Base-by-base conservation (phyloP, 2,113 vertebrate species). In the Hoplias malabaricus region DNA sequence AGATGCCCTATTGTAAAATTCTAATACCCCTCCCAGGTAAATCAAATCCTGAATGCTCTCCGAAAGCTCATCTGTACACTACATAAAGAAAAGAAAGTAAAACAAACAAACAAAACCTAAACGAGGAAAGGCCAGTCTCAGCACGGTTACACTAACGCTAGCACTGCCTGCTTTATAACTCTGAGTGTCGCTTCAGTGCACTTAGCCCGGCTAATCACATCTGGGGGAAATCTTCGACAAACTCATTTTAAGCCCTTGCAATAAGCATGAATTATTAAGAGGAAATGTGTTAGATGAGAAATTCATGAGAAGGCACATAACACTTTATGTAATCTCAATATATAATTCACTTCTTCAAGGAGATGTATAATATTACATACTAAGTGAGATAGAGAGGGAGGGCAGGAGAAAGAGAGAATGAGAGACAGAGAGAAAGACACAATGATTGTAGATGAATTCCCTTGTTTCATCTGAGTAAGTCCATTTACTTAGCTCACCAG, bases 231-330 rank as follows among this genome's bases (percentile, higher is more conserved):
- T 31, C 73, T 62, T 74, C 57, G 61, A 81, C 68, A 65, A 79
- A 78, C 59, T 81, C 56, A 66, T 73, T 74, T 69, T 67, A 29
- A 53, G 65, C 62, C 57, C 46, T 31, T 1, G 70, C 77, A 66
- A 84, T 76, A 80, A 78, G 75, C 77, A 85, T 85, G 68, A 83
- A 85, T 83, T 82, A 85, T 85, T 83, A 63, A 83, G 53, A 75
- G 36, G 73, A 70, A 85, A 85, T 70, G 77, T 83, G 80, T 80
- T 80, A 61, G 70, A 83, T 82, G 75, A 82, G 84, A 84, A 84
- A 86, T 84, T 86, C 80, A 86, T 82, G 82, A 86, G 84, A 75
- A 38, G 46, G 62, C 33, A 48, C 80, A 69, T 75, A 73, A 68
- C 12, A 62, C 76, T 83, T 83, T 81, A 86, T 81, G 81, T 86